Evolutionary conservation across 2,113 vertebrate species (phyloP).

Genomic region (Lethenteron camtschaticum): DNA sequence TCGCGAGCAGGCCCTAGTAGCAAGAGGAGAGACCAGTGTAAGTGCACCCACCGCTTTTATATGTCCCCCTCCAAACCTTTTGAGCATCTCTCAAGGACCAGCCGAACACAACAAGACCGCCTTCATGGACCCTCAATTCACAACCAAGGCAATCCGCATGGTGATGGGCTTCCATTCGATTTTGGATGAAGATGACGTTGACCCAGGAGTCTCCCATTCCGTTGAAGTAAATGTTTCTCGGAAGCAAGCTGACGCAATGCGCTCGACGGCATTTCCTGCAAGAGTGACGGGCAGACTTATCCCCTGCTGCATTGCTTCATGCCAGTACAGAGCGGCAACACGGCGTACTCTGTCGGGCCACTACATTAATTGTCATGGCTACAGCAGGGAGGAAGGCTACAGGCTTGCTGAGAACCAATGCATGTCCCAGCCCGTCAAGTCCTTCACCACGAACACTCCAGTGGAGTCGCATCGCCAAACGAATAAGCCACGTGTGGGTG

Average conservation of each 20-base stretch:
- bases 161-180: background rate
- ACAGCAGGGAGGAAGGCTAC: background rate
- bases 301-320: background rate
- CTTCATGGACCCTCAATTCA: too few relatives aligned
- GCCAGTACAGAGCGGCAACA: constrained; percentile 1
- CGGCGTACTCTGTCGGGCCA: background rate
- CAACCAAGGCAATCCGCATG: background rate
- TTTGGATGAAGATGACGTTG: background rate
- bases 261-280: background rate
- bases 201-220: background rate
- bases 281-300: background rate
- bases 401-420: too few relatives aligned
- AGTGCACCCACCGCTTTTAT: too few relatives aligned
- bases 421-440: too few relatives aligned
- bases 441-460: too few relatives aligned
- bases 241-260: background rate
- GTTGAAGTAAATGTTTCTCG: background rate
- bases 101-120: too few relatives aligned
- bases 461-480: too few relatives aligned
- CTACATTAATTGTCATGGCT: background rate
- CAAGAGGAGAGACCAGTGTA: too few relatives aligned
- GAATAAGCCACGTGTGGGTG: too few relatives aligned
- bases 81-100: too few relatives aligned
- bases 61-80: too few relatives aligned
- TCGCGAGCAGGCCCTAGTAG: too few relatives aligned